A percentile compares a stretch with the other conserved stretches of the same genome.
Conservation (phyloP, 92 coral and sea anemone species). For the Siderastrea siderea region DNA sequence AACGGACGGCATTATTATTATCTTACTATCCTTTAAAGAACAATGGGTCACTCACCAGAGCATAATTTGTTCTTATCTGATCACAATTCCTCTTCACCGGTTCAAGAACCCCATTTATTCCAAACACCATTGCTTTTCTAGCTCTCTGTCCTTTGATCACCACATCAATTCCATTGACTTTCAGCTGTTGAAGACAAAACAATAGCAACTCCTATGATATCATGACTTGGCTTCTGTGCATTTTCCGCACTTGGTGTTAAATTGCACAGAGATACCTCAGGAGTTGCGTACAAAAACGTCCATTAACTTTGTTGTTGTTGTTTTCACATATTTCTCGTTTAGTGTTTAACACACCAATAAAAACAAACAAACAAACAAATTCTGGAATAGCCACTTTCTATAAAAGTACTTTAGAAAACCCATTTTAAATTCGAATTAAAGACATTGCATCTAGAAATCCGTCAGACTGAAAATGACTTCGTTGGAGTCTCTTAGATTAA, state of each 20-base stretch:
- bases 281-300: no score
- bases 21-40: no score
- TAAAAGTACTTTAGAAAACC: no score
- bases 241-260: neutral
- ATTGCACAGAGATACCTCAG: no score
- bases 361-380: no score
- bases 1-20: no score
- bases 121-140: slow-evolving; percentile 63
- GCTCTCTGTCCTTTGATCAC: slow-evolving; percentile 41
- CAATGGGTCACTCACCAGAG: slow-evolving; percentile 3
- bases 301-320: no score
- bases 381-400: no score
- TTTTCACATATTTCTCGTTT: neutral
- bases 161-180: slow-evolving; percentile 67
- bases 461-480: no score
- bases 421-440: no score
- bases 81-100: slow-evolving; percentile 76
- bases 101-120: slow-evolving; percentile 51
- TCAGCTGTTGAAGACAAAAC: slow-evolving; percentile 34
- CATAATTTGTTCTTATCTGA: neutral
- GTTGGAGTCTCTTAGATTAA: no score
- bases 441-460: no score
- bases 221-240: neutral
- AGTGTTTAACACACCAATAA: neutral
- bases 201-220: neutral